Base-by-base conservation (phyloP, 2,888 invertebrate species). In the Autographa pulchrina region DNA sequence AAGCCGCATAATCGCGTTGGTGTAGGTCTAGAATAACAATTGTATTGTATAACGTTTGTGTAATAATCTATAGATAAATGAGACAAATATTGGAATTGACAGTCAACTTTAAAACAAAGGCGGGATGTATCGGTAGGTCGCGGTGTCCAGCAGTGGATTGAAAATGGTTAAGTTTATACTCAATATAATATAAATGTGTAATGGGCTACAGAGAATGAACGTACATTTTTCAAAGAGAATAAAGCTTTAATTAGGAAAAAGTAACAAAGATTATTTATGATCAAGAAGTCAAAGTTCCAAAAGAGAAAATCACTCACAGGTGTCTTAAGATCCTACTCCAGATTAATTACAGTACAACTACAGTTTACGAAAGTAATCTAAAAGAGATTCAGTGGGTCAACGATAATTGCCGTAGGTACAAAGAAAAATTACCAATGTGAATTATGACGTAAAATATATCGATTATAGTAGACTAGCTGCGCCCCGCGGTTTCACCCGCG, bases 401-500 rank as follows among this genome's bases (percentile, higher is more conserved):
- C 62, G 54, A 9, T 62, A 32, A 4, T 54, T 65, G n/a, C 25
- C 56, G 56, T n/a, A n/a, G n/a, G n/a, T 52, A 48, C 25, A 41
- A 16, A 43, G 62, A 64, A 65, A 75, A 76, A 65, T 18, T 63
- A 48, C 74, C 31, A 52, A 66, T 18, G 52, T 38, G 6, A 35
- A 20, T 4, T 9, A 56, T 56, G 54, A 56, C 54, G 54, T 56
- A 56, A 14, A 41, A 18, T 68, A 59, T 67, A 78, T 54, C 25
- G 11, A 62, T 61, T 18, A 25, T 25, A 25, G 25, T 25, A 31
- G 18, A 62, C n/a, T n/a, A n/a, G n/a, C n/a, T n/a, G n/a, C n/a
- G n/a, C n/a, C n/a, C n/a, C n/a, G n/a, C n/a, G n/a, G n/a, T n/a
- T n/a, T n/a, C n/a, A n/a, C n/a, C n/a, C n/a, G n/a, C n/a, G n/a